phyloP scores from a whole-genome alignment of 2,888 invertebrate species.

The Tipula unca region DNA sequence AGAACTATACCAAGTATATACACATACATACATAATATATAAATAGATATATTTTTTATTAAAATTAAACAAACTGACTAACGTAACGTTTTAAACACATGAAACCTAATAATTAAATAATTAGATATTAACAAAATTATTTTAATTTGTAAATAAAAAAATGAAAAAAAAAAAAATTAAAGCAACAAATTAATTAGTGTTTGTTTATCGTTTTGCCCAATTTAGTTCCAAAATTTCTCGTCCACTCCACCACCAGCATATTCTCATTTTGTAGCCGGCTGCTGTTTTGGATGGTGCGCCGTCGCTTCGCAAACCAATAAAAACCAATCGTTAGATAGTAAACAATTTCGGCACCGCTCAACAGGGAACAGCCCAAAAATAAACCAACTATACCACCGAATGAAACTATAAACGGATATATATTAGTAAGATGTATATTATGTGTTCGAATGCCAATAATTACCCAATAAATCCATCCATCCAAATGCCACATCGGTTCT shows the following conservation, averaged over 20 bases:
- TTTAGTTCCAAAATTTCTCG: neutral
- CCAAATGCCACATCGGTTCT: neutral
- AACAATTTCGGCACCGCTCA: neutral
- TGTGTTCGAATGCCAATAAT: neutral
- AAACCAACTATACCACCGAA: neutral
- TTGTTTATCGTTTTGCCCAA: neutral
- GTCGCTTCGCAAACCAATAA: neutral
- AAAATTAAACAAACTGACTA: neutral
- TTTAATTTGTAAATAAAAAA: neutral
- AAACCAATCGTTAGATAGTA: neutral
- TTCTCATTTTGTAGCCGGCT: neutral
- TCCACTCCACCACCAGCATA: neutral
- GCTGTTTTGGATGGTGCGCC: neutral
- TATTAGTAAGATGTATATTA: neutral
- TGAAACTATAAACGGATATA: neutral
- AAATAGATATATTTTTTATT: conserved; percentile 2
- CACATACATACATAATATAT: neutral
- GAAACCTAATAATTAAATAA: neutral
- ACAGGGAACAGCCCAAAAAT: neutral
- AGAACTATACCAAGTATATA: neutral
- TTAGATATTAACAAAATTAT: neutral
- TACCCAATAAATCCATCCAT: conserved; percentile 9
- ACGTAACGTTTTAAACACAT: neutral
- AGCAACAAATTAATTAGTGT: neutral
- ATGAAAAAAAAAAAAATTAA: neutral